phyloP scores from a whole-genome alignment of 2,113 vertebrate species.

The Campylorhamphus procurvoides region DNA sequence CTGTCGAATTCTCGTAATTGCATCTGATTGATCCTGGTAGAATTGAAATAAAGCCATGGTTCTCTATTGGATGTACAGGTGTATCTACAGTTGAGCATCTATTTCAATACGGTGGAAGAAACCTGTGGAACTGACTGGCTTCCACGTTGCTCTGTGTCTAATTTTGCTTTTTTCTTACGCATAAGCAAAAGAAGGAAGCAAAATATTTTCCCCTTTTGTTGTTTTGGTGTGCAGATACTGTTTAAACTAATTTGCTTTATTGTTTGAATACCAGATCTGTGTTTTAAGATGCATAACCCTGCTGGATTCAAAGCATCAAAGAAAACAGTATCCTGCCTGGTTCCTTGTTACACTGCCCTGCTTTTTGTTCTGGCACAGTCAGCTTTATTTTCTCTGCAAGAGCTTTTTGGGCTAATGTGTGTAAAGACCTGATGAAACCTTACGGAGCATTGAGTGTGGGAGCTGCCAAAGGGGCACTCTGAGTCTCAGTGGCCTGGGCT shows the following conservation, averaged over 20 bases:
- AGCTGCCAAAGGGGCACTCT: neutral
- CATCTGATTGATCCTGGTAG: neutral
- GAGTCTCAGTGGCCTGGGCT: neutral
- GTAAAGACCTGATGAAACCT: neutral
- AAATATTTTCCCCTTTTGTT: neutral
- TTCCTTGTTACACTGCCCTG: neutral
- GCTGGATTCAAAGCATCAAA: neutral
- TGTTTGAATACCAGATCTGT: neutral
- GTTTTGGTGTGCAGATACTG: neutral
- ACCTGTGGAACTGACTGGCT: neutral
- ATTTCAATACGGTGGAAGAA: neutral
- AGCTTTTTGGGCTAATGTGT: neutral
- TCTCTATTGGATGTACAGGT: neutral
- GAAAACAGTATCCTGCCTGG: neutral
- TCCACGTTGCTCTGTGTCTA: neutral
- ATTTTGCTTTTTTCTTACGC: neutral
- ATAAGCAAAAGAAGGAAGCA: neutral
- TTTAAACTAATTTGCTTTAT: neutral
- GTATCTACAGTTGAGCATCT: neutral
- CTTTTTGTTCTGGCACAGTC: neutral
- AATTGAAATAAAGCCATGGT: neutral
- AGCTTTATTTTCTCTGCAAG: neutral
- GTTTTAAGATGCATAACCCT: neutral
- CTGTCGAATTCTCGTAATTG: neutral
- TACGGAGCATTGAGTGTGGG: fast-evolving